phyloP scores from a whole-genome alignment of 2,797 vertebrate species.

The Coregonus sp. region DNA sequence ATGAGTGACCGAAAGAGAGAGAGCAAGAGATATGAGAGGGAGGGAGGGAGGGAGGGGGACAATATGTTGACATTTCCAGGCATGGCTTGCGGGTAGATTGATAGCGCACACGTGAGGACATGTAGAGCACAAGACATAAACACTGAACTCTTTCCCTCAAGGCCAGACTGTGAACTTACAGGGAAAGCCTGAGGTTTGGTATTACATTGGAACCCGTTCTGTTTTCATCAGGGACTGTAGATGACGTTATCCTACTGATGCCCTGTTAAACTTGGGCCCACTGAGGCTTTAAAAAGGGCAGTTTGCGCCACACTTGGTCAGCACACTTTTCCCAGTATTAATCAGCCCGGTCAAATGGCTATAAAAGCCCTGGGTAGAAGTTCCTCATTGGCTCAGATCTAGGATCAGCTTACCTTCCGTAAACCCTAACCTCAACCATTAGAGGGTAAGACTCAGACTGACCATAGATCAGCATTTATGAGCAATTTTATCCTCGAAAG shows the following conservation, averaged over 20 bases:
- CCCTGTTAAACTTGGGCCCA: conserved; percentile 32
- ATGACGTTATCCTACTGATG: conserved; percentile 35
- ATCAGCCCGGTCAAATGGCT: conserved; percentile 19
- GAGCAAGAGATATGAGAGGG: not conserved
- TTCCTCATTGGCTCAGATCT: conserved; percentile 6
- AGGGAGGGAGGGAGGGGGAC: not conserved
- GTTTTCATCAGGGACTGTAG: conserved; percentile 27
- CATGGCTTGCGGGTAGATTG: conserved; percentile 42
- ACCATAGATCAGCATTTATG: not conserved
- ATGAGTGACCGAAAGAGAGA: not conserved
- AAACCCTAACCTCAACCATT: not conserved
- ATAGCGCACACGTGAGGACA: conserved; percentile 60
- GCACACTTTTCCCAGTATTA: conserved; percentile 26
- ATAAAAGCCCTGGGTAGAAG: not conserved
- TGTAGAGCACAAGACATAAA: conserved; percentile 42
- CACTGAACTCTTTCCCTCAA: not conserved
- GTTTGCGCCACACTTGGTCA: not conserved
- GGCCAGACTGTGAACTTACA: not conserved
- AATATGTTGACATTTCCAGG: too few species aligned
- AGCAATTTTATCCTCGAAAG: conserved; percentile 32
- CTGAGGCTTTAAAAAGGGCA: not conserved
- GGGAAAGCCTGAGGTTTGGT: not conserved
- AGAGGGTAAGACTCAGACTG: not conserved
- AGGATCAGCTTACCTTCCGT: conserved; percentile 13
- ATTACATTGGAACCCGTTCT: conserved; percentile 11